Evolutionary conservation across 2,113 vertebrate genomes (phyloP).

Genomic region (Salminus brasiliensis): DNA sequence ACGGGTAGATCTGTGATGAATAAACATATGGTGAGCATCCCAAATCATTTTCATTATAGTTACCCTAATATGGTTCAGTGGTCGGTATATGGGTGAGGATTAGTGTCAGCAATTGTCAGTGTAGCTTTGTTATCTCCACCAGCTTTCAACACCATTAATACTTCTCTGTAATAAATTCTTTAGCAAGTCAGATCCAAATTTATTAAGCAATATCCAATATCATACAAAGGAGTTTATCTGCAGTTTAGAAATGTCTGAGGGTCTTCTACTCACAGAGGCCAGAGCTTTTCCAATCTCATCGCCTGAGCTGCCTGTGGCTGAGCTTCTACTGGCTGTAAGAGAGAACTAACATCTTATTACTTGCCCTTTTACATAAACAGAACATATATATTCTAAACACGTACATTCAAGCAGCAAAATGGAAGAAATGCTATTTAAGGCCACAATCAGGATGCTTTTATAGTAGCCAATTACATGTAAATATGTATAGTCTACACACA

Average conservation of each 20-base stretch:
- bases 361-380: neutral
- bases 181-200: no score
- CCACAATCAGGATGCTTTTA: neutral
- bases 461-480: conserved; percentile 2
- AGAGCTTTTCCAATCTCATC: conserved; percentile 98
- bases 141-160: neutral
- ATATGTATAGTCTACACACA: neutral
- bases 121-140: neutral
- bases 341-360: conserved; percentile 35
- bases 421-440: neutral
- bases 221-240: neutral
- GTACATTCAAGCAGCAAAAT: neutral
- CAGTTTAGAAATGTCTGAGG: neutral
- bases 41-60: neutral
- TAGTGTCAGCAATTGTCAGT: neutral
- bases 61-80: neutral
- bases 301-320: conserved; percentile 91
- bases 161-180: no score
- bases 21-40: conserved; percentile 15
- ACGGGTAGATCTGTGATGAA: conserved; percentile 90
- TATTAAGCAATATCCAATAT: no score
- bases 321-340: conserved; percentile 84
- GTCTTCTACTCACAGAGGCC: conserved; percentile 86
- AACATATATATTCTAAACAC: neutral
- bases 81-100: neutral